These are phyloP conservation scores for Lontra canadensis DNA, from an alignment of 2,113 vertebrate species.

Conservation along the genomic window DNA sequence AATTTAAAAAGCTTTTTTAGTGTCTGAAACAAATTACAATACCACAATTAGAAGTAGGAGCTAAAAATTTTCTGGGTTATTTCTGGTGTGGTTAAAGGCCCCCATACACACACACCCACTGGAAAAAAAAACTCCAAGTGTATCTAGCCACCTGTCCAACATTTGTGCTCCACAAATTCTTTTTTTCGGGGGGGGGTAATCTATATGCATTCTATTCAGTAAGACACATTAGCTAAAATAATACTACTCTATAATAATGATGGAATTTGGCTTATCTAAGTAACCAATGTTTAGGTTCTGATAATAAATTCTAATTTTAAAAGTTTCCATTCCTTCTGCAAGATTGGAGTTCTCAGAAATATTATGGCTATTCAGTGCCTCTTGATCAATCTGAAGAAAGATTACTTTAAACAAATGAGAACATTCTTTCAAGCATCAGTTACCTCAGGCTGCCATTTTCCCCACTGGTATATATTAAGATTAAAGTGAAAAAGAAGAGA, in stretches of 20 bases:
- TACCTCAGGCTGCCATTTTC: neutral
- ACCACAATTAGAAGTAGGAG: neutral
- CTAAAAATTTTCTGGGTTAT: neutral
- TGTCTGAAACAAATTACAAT: neutral
- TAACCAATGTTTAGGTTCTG: neutral
- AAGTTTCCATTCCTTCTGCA: neutral
- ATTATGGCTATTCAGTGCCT: neutral
- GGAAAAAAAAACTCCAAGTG: neutral
- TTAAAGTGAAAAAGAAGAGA: neutral
- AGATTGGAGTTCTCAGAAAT: constrained; percentile 10
- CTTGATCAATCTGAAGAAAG: neutral
- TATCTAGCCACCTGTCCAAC: neutral
- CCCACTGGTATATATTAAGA: neutral
- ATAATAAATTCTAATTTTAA: neutral
- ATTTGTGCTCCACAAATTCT: neutral
- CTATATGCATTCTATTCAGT: neutral
- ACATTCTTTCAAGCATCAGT: neutral
- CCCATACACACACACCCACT: neutral
- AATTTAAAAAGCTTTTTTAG: neutral
- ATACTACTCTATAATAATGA: neutral
- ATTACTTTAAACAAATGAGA: neutral
- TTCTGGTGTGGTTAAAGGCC: neutral
- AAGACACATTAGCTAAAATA: neutral
- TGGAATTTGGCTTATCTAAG: neutral
- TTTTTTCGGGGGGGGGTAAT: neutral